Conservation (phyloP, 64 coral and sea anemone genomes). For the Dendrophyllia cribrosa region DNA sequence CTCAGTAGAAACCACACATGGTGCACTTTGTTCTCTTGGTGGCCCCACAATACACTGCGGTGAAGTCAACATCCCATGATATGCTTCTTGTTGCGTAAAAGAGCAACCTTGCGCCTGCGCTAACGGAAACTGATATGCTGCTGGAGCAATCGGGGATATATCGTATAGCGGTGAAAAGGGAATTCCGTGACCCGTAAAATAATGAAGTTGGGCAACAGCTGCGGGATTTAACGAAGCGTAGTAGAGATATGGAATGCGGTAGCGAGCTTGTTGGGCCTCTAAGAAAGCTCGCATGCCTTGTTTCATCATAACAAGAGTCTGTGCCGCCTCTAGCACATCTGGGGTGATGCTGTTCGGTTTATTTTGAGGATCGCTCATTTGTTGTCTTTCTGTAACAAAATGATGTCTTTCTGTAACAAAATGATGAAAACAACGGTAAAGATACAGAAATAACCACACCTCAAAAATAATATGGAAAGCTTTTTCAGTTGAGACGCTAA, state of each 20-base stretch:
- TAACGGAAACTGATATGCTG: conserved; percentile 13
- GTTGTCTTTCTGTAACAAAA: neutral
- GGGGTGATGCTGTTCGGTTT: neutral
- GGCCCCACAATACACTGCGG: conserved; percentile 14
- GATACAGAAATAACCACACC: too few relatives aligned
- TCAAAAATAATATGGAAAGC: too few relatives aligned
- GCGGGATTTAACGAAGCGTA: conserved; percentile 23
- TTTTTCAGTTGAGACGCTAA: too few relatives aligned
- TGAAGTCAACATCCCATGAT: conserved; percentile 30
- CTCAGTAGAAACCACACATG: neutral
- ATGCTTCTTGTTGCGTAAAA: neutral
- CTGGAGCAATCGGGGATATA: conserved; percentile 3
- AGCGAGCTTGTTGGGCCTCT: conserved; percentile 14
- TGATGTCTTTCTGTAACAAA: neutral
- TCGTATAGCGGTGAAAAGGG: conserved; percentile 20
- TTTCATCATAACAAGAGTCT: conserved; percentile 4
- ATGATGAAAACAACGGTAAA: neutral
- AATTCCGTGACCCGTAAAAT: conserved; percentile 8
- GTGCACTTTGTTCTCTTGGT: neutral
- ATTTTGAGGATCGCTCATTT: conserved; percentile 13
- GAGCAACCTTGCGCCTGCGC: neutral
- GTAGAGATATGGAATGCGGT: neutral
- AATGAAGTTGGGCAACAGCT: conserved; percentile 1
- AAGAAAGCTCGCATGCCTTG: conserved; percentile 22
- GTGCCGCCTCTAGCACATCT: conserved; percentile 21